A percentile compares a stretch with the other conserved stretches of the same genome.
phyloP scores from a whole-genome alignment of 1,140 invertebrate species.

The Calliopsis andreniformis region DNA sequence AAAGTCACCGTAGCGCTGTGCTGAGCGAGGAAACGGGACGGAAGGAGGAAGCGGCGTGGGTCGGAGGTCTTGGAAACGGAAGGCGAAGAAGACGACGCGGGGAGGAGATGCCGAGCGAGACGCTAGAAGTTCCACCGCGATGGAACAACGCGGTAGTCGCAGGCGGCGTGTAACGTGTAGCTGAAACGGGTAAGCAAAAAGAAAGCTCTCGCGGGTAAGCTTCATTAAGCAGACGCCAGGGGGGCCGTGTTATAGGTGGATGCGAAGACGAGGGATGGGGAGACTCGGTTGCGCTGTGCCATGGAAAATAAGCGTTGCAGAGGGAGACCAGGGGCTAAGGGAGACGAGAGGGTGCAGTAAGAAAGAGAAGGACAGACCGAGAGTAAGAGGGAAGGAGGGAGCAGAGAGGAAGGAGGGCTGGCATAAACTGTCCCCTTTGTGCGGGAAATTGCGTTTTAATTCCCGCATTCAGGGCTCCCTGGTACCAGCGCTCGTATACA shows the following conservation, averaged over 20 bases:
- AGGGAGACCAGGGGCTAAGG: not conserved
- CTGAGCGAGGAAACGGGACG: not conserved
- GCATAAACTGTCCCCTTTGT: slow-evolving; percentile 81
- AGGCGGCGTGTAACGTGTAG: slow-evolving; percentile 51
- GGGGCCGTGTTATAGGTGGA: slow-evolving; percentile 55
- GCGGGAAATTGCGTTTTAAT: slow-evolving; percentile 81
- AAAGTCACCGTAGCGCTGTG: slow-evolving; percentile 7
- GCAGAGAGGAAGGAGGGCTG: slow-evolving; percentile 32
- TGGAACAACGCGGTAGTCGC: slow-evolving; percentile 48
- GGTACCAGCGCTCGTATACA: slow-evolving; percentile 69
- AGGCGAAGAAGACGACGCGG: not conserved
- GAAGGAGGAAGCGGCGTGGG: not conserved
- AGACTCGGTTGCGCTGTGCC: not conserved
- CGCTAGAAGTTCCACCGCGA: slow-evolving; percentile 40
- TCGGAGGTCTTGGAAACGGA: not conserved
- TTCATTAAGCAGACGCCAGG: slow-evolving; percentile 77
- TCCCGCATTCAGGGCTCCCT: slow-evolving; percentile 75
- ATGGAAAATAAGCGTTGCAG: not conserved
- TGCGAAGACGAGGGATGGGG: slow-evolving; percentile 5
- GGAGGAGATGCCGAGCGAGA: no score
- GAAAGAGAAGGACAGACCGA: not conserved
- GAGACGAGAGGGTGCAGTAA: not conserved
- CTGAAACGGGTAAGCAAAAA: slow-evolving; percentile 64
- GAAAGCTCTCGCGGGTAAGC: slow-evolving; percentile 72
- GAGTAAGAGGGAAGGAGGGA: not conserved